phyloP scores from a whole-genome alignment of 2,888 invertebrate species.

The Pollenia amentaria region DNA sequence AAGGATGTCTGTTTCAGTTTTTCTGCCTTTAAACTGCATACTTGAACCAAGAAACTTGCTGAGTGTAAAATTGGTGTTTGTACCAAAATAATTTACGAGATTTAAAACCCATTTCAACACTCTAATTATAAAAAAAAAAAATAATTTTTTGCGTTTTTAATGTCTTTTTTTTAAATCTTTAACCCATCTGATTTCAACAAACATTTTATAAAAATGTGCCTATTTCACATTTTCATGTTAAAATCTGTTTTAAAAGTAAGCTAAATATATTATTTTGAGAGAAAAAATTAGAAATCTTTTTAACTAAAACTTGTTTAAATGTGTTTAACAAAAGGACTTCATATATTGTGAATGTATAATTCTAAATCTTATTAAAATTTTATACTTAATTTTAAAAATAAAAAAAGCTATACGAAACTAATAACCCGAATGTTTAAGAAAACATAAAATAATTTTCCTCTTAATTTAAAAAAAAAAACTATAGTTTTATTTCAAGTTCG shows the following conservation, averaged over 20 bases:
- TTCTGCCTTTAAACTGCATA: too few relatives aligned
- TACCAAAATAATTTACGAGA: too few relatives aligned
- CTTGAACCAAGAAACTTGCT: too few relatives aligned
- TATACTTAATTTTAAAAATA: not conserved
- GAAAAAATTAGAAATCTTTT: conserved; percentile 1
- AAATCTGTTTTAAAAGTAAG: not conserved
- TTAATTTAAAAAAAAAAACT: conserved; percentile 20
- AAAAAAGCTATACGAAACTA: not conserved
- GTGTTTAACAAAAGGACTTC: conserved; percentile 31
- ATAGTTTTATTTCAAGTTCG: conserved; percentile 25
- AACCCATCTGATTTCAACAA: too few relatives aligned
- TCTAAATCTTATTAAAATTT: not conserved
- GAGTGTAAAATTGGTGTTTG: too few relatives aligned
- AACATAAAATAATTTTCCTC: conserved; percentile 3
- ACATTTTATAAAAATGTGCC: conserved; percentile 70
- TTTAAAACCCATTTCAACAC: too few relatives aligned
- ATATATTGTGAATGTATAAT: conserved; percentile 40
- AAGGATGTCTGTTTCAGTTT: too few relatives aligned
- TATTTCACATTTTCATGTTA: conserved; percentile 74
- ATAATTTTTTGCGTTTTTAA: conserved; percentile 5
- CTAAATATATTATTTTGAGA: conserved; percentile 62
- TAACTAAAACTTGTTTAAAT: conserved; percentile 27
- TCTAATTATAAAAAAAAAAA: too few relatives aligned
- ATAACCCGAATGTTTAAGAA: conserved; percentile 8
- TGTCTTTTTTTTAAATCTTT: not conserved